phyloP scores from a whole-genome alignment of 2,113 vertebrate species.

The Rhea pennata region DNA sequence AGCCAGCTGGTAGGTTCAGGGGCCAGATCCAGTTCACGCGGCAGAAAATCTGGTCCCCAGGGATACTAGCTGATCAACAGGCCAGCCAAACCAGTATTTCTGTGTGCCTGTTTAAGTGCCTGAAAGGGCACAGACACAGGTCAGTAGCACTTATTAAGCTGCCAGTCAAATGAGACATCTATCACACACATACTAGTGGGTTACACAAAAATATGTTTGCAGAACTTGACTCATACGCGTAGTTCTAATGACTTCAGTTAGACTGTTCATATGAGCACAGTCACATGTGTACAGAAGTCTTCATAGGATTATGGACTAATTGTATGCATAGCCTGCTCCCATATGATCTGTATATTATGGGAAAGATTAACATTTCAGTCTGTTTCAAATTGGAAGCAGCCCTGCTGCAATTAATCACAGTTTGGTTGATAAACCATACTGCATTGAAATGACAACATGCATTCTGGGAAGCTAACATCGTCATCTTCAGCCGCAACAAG shows the following conservation, averaged over 20 bases:
- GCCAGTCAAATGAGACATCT: not conserved
- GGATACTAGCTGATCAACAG: slow-evolving; percentile 10
- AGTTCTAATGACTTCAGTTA: not conserved
- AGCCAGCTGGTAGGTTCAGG: slow-evolving; percentile 44
- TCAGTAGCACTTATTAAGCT: slow-evolving; percentile 32
- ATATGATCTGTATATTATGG: not conserved
- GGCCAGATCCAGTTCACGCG: slow-evolving; percentile 13
- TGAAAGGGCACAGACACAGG: slow-evolving; percentile 23
- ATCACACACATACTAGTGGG: not conserved
- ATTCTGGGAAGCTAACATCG: slow-evolving; percentile 3
- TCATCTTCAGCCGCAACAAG: slow-evolving; percentile 16
- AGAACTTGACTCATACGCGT: not conserved
- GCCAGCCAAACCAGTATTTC: not conserved
- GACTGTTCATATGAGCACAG: not conserved
- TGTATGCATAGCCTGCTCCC: not conserved
- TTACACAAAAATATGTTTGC: not conserved
- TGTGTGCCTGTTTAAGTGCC: slow-evolving; percentile 12
- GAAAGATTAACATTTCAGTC: not conserved
- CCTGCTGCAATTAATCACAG: slow-evolving; percentile 46
- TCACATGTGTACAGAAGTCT: accelerated
- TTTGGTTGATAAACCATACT: not conserved
- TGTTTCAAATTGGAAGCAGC: slow-evolving; percentile 20
- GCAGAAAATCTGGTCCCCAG: slow-evolving; percentile 17
- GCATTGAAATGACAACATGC: slow-evolving; percentile 9
- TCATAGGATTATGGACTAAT: not conserved